phyloP scores from a whole-genome alignment of 2,888 invertebrate species.

The Drosophila macrospina region DNA sequence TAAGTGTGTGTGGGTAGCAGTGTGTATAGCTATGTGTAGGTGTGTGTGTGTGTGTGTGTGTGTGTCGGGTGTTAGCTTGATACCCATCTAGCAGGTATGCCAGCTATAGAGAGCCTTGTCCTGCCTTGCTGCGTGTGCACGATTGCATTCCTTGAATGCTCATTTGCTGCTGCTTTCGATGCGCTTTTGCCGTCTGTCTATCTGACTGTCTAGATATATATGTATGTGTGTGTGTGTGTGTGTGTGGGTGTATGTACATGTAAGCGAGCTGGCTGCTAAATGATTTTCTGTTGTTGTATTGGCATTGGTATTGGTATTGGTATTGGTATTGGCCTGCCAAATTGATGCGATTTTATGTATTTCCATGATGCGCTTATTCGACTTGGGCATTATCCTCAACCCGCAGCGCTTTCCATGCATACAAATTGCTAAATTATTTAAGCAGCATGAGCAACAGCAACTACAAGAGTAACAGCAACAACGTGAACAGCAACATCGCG shows the following conservation, averaged over 20 bases:
- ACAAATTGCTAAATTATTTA: slow-evolving; percentile 81
- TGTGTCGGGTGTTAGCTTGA: slow-evolving; percentile 15
- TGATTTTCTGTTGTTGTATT: slow-evolving; percentile 9
- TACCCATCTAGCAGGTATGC: slow-evolving; percentile 36
- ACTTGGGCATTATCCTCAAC: slow-evolving; percentile 72
- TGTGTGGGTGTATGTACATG: background rate
- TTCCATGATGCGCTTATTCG: slow-evolving; percentile 78
- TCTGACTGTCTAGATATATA: background rate
- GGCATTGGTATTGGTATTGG: slow-evolving; percentile 11
- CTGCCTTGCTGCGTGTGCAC: slow-evolving; percentile 42
- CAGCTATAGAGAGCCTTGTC: slow-evolving; percentile 1
- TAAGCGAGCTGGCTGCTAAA: slow-evolving; percentile 4
- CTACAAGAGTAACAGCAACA: slow-evolving; percentile 5
- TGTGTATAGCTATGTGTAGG: background rate
- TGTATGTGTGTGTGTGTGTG: too few species aligned
- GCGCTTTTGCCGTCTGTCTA: slow-evolving; percentile 40
- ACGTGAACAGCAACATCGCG: slow-evolving; percentile 4
- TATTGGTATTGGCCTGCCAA: slow-evolving; percentile 39
- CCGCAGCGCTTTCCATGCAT: slow-evolving; percentile 77
- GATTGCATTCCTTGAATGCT: slow-evolving; percentile 75
- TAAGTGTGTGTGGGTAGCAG: background rate
- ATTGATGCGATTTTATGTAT: slow-evolving; percentile 78
- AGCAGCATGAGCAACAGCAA: slow-evolving; percentile 49
- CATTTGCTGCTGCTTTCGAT: slow-evolving; percentile 60
- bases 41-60: slow-evolving; percentile 2